Evolutionary conservation across 2,113 vertebrate genomes (phyloP).

Genomic region (Irena cyanogastra): DNA sequence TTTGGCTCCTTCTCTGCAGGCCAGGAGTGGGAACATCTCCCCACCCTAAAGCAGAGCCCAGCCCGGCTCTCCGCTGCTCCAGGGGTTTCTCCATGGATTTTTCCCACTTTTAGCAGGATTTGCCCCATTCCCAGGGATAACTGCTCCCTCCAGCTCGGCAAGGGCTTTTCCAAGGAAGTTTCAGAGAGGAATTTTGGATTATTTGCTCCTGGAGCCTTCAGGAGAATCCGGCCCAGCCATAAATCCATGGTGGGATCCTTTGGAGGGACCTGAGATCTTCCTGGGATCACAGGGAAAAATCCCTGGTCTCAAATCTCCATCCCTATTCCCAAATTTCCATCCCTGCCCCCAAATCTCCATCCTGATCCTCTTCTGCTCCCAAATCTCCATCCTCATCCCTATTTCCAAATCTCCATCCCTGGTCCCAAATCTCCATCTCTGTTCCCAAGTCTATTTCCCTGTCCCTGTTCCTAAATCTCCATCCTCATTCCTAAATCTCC

Average conservation of each 20-base stretch:
- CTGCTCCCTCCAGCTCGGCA: fast-evolving
- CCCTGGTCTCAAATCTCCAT: not conserved
- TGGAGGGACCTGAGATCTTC: not conserved
- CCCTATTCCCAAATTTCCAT: not conserved
- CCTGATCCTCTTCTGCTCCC: too few relatives aligned
- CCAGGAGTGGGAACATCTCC: not conserved
- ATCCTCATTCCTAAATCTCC: not conserved
- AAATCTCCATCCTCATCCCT: not conserved
- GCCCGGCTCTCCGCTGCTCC: not conserved
- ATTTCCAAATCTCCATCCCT: fast-evolving
- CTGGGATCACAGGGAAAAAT: not conserved
- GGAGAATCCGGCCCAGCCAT: not conserved
- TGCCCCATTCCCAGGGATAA: not conserved
- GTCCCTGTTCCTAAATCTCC: not conserved
- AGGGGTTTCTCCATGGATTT: not conserved
- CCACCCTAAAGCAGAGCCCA: not conserved
- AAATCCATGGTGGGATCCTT: not conserved
- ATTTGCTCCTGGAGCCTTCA: not conserved
- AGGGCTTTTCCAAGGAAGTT: not conserved
- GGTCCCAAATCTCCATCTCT: not conserved
- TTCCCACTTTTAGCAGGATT: not conserved
- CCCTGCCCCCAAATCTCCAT: fast-evolving
- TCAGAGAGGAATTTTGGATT: not conserved
- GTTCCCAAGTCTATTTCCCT: not conserved
- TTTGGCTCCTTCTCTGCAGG: not conserved